These are phyloP conservation scores for Mus caroli DNA, from an alignment of 2,797 vertebrate genomes.

Conservation along the genomic window DNA sequence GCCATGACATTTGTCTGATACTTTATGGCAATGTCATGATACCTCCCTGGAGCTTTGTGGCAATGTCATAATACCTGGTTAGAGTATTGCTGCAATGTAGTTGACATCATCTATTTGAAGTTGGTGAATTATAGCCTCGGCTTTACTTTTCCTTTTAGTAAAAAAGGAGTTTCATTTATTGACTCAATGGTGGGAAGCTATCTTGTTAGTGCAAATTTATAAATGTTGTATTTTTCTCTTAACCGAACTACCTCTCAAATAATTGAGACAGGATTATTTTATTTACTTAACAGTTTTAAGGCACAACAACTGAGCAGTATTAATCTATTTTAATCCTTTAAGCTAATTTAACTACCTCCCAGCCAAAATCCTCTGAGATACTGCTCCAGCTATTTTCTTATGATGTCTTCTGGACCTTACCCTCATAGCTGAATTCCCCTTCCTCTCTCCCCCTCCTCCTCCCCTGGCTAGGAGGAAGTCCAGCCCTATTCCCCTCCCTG, in stretches of 20 bases:
- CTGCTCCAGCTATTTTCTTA: background rate
- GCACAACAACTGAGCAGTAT: background rate
- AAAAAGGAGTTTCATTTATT: background rate
- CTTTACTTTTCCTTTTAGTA: background rate
- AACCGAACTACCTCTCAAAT: background rate
- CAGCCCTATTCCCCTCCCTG: background rate
- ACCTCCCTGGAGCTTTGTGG: background rate
- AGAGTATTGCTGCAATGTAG: too few relatives aligned
- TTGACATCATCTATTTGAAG: background rate
- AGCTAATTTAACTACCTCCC: background rate
- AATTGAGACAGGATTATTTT: background rate
- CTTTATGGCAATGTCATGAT: background rate
- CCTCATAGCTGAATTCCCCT: too few relatives aligned
- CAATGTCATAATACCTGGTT: background rate
- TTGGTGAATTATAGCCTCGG: background rate
- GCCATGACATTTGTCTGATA: background rate
- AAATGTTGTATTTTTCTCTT: background rate
- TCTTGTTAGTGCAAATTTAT: background rate
- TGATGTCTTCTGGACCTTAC: background rate
- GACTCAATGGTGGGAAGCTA: background rate
- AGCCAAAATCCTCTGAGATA: background rate
- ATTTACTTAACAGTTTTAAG: background rate
- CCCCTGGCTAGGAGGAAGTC: too few relatives aligned
- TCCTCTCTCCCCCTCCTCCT: too few relatives aligned
- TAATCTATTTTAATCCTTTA: background rate